phyloP scores from a whole-genome alignment of 2,888 invertebrate genomes.

The Sthenelais limicola region DNA sequence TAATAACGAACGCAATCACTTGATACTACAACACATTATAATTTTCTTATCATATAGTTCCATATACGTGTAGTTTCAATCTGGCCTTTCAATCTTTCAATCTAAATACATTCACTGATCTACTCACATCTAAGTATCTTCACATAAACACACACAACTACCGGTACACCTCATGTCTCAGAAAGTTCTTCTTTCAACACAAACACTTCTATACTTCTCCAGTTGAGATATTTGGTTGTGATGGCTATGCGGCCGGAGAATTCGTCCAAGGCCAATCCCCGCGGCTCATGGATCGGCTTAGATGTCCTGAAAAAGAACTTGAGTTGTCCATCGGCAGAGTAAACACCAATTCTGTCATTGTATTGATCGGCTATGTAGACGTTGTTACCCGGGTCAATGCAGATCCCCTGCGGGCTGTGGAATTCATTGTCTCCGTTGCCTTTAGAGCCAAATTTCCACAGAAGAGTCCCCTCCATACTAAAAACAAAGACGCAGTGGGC shows the following conservation, averaged over 20 bases:
- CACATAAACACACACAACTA: too few species aligned
- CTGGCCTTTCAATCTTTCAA: too few species aligned
- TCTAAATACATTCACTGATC: too few species aligned
- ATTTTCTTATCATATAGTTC: too few species aligned
- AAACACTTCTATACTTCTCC: conserved; percentile 13
- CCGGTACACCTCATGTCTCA: too few species aligned
- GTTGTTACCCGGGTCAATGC: conserved; percentile 24
- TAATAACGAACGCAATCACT: too few species aligned
- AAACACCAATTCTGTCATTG: conserved; percentile 33
- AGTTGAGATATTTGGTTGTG: not conserved
- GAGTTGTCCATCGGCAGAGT: conserved; percentile 12
- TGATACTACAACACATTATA: too few species aligned
- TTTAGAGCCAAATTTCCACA: conserved; percentile 7
- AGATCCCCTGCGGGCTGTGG: conserved; percentile 20
- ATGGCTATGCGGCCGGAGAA: conserved; percentile 3
- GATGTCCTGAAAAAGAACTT: conserved; percentile 9
- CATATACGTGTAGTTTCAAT: too few species aligned
- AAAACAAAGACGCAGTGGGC: conserved; percentile 15
- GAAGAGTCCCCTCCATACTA: conserved; percentile 5
- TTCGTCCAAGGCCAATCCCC: not conserved
- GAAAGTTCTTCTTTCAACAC: not conserved
- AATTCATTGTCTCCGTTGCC: conserved; percentile 4
- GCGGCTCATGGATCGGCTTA: not conserved
- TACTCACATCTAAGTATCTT: too few species aligned
- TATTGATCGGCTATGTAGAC: conserved; percentile 21